Conservation (phyloP, 1,140 invertebrate species). For the Acromyrmex echinatior region DNA sequence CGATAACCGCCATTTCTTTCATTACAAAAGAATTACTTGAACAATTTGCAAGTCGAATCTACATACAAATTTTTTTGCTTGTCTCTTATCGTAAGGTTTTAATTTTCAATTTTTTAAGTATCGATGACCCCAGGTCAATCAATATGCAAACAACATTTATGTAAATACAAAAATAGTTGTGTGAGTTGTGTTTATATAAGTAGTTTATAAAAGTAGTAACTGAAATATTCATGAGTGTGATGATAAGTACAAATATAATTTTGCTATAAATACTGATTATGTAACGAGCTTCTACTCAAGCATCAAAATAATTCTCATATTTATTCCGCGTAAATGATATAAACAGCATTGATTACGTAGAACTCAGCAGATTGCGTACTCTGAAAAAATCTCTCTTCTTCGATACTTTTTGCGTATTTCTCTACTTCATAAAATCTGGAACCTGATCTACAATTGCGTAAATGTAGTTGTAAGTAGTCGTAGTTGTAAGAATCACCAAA, state of each 20-base stretch:
- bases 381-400: background rate
- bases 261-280: slow-evolving; percentile 8
- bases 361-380: slow-evolving; percentile 9
- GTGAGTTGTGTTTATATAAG: background rate
- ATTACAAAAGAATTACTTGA: background rate
- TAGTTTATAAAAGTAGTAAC: background rate
- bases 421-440: background rate
- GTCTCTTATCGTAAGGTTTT: background rate
- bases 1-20: background rate
- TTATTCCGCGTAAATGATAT: slow-evolving; percentile 14
- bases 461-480: no score
- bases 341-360: background rate
- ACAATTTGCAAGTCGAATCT: background rate
- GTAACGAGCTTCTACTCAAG: background rate
- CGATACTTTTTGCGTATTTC: background rate
- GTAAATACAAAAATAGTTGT: slow-evolving; percentile 19
- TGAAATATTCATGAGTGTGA: slow-evolving; percentile 16
- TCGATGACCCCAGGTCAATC: background rate
- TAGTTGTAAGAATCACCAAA: no score
- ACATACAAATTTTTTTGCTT: background rate
- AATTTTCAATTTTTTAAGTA: slow-evolving; percentile 27
- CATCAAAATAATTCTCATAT: background rate
- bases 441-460: no score
- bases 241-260: slow-evolving; percentile 7
- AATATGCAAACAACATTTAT: slow-evolving; percentile 4